These are phyloP conservation scores for Diaperis boleti DNA, from an alignment of 2,888 invertebrate genomes.

Conservation along the genomic window DNA sequence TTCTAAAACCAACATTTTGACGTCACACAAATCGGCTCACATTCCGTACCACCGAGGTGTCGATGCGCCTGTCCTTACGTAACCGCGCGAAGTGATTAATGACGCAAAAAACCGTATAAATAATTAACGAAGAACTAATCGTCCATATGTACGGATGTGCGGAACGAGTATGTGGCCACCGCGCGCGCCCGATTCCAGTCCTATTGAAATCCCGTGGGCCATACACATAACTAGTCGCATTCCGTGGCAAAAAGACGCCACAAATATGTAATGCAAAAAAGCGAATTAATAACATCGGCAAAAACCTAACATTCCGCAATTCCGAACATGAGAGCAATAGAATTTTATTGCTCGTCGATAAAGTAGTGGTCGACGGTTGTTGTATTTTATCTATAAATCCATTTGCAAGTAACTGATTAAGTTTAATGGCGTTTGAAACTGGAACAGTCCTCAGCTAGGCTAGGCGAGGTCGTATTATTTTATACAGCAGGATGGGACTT, in stretches of 20 bases:
- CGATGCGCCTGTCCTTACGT: slow-evolving; percentile 19
- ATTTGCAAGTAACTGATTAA: slow-evolving; percentile 46
- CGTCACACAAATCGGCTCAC: no score
- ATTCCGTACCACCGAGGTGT: slow-evolving; percentile 23
- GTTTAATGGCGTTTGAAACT: slow-evolving; percentile 51
- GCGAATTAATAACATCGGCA: no score
- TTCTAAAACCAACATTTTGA: no score
- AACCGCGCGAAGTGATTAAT: slow-evolving; percentile 20
- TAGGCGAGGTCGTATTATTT: slow-evolving; percentile 62
- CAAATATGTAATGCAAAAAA: no score
- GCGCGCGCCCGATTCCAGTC: neutral
- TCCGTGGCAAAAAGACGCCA: neutral
- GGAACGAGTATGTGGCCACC: neutral
- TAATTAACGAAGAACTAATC: slow-evolving; percentile 11
- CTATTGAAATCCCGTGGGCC: neutral
- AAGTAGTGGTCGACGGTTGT: slow-evolving; percentile 34
- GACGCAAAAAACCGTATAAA: slow-evolving; percentile 18
- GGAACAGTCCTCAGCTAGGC: slow-evolving; percentile 37
- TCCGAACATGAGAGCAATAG: slow-evolving; percentile 30
- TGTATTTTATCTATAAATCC: slow-evolving; percentile 41
- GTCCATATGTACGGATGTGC: neutral
- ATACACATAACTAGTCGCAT: neutral
- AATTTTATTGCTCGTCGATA: slow-evolving; percentile 29
- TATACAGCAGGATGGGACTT: slow-evolving; percentile 63
- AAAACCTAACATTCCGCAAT: slow-evolving; percentile 1